Percentiles rank a stretch among this genome's conserved stretches.
Conservation (phyloP, 2,888 invertebrate species). For the Perdita meconis region DNA sequence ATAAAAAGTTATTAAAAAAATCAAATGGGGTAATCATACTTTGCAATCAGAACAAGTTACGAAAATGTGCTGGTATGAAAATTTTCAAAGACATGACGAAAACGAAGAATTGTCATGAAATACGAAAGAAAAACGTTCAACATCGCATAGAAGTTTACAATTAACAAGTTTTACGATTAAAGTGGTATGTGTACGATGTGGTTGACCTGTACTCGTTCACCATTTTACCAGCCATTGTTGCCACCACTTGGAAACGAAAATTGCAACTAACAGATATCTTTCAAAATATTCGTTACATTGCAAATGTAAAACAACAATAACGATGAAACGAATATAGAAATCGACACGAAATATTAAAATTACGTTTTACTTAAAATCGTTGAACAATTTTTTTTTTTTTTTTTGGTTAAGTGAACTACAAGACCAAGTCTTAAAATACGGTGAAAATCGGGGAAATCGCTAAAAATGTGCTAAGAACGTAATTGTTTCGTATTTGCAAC, state of each 20-base stretch:
- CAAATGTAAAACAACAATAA: constrained; percentile 19
- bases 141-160: constrained; percentile 39
- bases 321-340: constrained; percentile 4
- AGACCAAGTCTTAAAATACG: background rate
- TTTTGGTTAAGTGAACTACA: constrained; percentile 63
- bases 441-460: background rate
- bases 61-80: background rate
- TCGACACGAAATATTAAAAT: background rate
- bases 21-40: background rate
- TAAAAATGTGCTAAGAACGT: background rate
- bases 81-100: background rate
- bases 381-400: constrained; percentile 44
- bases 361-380: background rate
- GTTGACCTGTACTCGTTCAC: constrained; percentile 79
- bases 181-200: constrained; percentile 71
- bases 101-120: background rate
- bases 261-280: constrained; percentile 60
- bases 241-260: constrained; percentile 74
- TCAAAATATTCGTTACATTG: constrained; percentile 23
- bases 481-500: background rate
- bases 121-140: constrained; percentile 11
- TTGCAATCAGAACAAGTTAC: background rate
- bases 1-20: constrained; percentile 2
- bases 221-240: constrained; percentile 78
- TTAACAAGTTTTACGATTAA: constrained; percentile 50